Evolutionary conservation across 2,797 vertebrate species (phyloP).

Genomic region (Glyptemys insculpta): DNA sequence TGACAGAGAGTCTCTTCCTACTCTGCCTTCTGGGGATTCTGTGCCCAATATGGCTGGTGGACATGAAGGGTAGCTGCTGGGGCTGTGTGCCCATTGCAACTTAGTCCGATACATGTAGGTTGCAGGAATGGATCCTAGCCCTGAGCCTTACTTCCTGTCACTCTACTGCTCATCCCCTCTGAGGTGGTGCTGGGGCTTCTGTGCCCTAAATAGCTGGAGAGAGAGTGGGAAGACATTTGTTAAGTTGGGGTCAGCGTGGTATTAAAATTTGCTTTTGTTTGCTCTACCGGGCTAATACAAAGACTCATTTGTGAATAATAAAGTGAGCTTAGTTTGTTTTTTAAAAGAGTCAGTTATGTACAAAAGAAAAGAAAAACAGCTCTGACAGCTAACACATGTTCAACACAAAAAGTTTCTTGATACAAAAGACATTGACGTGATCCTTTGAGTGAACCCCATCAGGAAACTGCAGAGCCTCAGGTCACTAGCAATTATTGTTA

Average conservation of each 20-base stretch:
- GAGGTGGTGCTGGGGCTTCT: not conserved
- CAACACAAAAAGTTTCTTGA: not conserved
- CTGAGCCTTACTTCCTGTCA: not conserved
- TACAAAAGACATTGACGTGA: not conserved
- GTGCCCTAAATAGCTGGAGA: not conserved
- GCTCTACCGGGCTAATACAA: not conserved
- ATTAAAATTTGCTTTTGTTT: not conserved
- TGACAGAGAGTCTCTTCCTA: not conserved
- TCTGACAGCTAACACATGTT: not conserved
- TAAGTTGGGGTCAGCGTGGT: not conserved
- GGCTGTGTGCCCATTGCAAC: not conserved
- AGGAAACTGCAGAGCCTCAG: constrained; percentile 25
- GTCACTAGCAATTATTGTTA: constrained; percentile 40
- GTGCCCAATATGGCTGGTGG: not conserved
- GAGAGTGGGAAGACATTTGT: not conserved
- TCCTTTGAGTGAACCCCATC: not conserved
- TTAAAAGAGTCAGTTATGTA: not conserved
- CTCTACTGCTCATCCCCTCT: not conserved
- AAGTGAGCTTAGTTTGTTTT: not conserved
- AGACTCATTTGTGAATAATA: not conserved
- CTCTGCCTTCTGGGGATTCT: not conserved
- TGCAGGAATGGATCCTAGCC: not conserved
- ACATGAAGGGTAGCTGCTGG: not conserved
- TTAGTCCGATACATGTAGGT: not conserved
- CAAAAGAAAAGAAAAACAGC: not conserved